A percentile compares a stretch with the other conserved stretches of the same genome.
Evolutionary conservation across 2,888 invertebrate genomes (phyloP).

Genomic region (Pocota personata): DNA sequence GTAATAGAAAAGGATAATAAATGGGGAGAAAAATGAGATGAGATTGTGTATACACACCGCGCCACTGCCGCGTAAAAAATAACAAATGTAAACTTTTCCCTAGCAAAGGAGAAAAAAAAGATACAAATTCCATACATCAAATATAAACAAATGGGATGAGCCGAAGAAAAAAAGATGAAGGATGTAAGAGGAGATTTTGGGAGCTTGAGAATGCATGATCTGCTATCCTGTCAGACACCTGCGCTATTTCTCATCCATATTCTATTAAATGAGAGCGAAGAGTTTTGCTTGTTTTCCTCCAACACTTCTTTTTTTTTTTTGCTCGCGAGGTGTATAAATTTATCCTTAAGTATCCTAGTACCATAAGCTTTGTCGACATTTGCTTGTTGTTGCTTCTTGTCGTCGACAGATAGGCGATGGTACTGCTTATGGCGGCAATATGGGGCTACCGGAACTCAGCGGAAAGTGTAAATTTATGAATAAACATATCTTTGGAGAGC

Average conservation of each 20-base stretch:
- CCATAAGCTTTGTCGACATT: slow-evolving; percentile 32
- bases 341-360: slow-evolving; percentile 34
- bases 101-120: neutral
- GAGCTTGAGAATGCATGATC: slow-evolving; percentile 57
- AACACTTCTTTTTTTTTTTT: neutral
- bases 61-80: slow-evolving; percentile 1
- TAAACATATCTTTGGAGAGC: slow-evolving; percentile 65
- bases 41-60: neutral
- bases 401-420: slow-evolving; percentile 51
- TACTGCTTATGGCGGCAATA: slow-evolving; percentile 39
- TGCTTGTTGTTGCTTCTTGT: slow-evolving; percentile 29
- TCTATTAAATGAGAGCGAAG: slow-evolving; percentile 66
- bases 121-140: slow-evolving; percentile 53
- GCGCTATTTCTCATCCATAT: slow-evolving; percentile 72
- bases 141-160: slow-evolving; percentile 63
- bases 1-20: slow-evolving; percentile 63
- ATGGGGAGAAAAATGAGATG: slow-evolving; percentile 15
- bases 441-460: slow-evolving; percentile 33
- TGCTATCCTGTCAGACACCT: slow-evolving; percentile 61
- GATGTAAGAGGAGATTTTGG: slow-evolving; percentile 28
- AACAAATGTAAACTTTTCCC: slow-evolving; percentile 48
- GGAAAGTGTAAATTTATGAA: slow-evolving; percentile 68
- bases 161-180: slow-evolving; percentile 22
- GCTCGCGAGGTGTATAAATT: slow-evolving; percentile 34
- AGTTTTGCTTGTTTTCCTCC: slow-evolving; percentile 40